Conservation (phyloP, 2,797 vertebrate species). For the Pangasius sanitwongsei region DNA sequence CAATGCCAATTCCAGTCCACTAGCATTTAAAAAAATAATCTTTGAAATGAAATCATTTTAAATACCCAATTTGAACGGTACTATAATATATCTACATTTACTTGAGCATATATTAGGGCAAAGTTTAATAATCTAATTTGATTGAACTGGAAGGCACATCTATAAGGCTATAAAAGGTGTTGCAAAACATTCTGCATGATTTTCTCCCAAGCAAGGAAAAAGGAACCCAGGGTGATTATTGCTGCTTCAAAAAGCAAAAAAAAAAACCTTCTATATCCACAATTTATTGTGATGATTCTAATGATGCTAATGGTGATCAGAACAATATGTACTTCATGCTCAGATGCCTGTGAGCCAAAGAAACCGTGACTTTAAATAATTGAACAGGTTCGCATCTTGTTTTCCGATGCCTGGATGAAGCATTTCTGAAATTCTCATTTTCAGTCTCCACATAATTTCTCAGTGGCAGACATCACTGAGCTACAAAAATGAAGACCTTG, state of each 20-base stretch:
- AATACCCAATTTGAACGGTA: constrained; percentile 68
- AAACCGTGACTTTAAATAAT: constrained; percentile 6
- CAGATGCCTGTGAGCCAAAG: constrained; percentile 42
- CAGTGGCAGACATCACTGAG: constrained; percentile 42
- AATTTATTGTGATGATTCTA: constrained; percentile 68
- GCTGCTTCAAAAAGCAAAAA: constrained; percentile 84
- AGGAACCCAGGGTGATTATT: constrained; percentile 85
- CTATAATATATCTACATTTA: constrained; percentile 51
- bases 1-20: constrained; percentile 76
- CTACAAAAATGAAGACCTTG: constrained; percentile 35
- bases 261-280: constrained; percentile 54
- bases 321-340: constrained; percentile 46
- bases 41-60: constrained; percentile 63
- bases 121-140: constrained; percentile 82
- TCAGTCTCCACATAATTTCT: constrained; percentile 56
- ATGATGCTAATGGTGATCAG: constrained; percentile 40
- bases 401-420: constrained; percentile 28
- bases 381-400: constrained; percentile 24
- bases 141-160: constrained; percentile 93
- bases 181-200: constrained; percentile 77
- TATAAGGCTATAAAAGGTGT: constrained; percentile 91
- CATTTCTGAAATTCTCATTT: constrained; percentile 31
- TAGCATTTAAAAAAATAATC: constrained; percentile 57
- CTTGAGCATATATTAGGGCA: constrained; percentile 65
- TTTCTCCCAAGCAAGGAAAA: constrained; percentile 84